Evolutionary conservation across 2,888 invertebrate species (phyloP).

Genomic region (Lycia hirtaria): DNA sequence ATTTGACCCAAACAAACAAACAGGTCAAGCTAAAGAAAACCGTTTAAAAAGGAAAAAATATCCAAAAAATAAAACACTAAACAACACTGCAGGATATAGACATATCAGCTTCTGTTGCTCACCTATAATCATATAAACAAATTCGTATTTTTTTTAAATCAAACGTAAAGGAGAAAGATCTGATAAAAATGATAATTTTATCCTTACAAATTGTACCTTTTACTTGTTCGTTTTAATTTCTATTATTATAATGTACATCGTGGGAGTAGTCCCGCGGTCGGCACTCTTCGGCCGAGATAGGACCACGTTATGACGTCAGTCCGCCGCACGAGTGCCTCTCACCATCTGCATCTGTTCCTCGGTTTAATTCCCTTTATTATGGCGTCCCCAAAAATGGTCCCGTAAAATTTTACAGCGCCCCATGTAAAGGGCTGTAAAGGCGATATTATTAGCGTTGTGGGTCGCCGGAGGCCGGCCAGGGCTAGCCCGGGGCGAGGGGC

Average conservation of each 20-base stretch:
- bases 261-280: not conserved
- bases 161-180: no score
- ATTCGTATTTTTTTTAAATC: no score
- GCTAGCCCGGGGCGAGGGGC: not conserved
- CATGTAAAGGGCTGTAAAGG: constrained; percentile 40
- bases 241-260: not conserved
- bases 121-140: no score
- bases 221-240: not conserved
- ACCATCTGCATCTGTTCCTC: constrained; percentile 30
- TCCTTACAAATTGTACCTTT: not conserved
- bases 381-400: constrained; percentile 42
- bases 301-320: no score
- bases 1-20: no score
- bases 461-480: not conserved
- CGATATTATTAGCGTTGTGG: constrained; percentile 29
- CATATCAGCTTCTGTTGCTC: no score
- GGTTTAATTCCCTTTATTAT: constrained; percentile 42
- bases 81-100: no score
- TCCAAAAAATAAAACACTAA: no score
- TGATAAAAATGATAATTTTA: not conserved
- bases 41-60: no score
- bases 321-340: not conserved
- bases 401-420: constrained; percentile 47
- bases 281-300: no score
- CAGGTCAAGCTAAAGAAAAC: no score